Evolutionary conservation across 2,888 invertebrate species (phyloP), one percentile per base, ranked within the genome.

Genomic region (Eurytoma californica): DNA sequence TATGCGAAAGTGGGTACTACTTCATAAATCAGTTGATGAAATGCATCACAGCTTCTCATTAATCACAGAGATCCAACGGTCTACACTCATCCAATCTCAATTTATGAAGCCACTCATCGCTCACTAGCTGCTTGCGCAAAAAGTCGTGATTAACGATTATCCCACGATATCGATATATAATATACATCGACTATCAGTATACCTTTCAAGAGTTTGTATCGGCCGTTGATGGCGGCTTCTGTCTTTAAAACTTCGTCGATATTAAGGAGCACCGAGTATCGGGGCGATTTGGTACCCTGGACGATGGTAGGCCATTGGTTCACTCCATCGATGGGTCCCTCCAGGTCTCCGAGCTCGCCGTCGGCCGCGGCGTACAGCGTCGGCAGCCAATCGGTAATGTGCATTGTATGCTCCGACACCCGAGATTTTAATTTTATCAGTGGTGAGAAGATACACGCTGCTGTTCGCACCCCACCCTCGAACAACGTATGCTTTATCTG

Each of bases 321-420:
- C 5, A 87, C 67, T 9, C 91, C 91, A 82, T 93, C 93, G 28
- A 93, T 92, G 83, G 39, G 30, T 70, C 92, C 91, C 1, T 68
- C 0, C 12, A 93, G 88, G 82, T 87, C 84, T 2, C 68, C 30
- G 1, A 82, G 13, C 66, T 87, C 68, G n/a, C 88, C 90, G 68
- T 91, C 90, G 28, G 90, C 90, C 3, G 88, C 88, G 0, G 86
- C 79, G 66, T 91, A 87, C 13, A 94, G 89, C 0, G 97, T 97
- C 0, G 97, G 97, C 65, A 97, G 87, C 95, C 96, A 96, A 89
- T 97, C 97, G 5, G 93, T 93, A 13, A 97, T 93, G 86, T 97
- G 96, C 87, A 97, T 93, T 69, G 96, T 90, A 68, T 94, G 91
- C 18, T 92, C 90, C 12, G 92, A 93, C 0, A 95, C 92, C 83